These are phyloP conservation scores for Coccyzus lansbergi DNA, from an alignment of 2,797 vertebrate genomes.

Conservation along the genomic window DNA sequence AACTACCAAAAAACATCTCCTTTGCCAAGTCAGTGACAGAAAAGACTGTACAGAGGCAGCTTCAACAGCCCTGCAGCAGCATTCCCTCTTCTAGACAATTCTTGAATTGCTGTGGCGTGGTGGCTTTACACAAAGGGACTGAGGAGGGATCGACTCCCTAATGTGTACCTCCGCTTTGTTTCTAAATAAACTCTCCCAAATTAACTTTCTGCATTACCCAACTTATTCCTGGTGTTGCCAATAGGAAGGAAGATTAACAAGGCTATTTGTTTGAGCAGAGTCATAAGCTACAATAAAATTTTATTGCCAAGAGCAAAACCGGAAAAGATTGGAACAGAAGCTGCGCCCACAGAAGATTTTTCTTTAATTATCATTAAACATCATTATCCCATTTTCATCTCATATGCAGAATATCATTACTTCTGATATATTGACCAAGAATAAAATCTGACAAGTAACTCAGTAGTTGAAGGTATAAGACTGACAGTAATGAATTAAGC, in stretches of 20 bases:
- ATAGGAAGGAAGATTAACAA: background rate
- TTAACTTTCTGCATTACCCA: background rate
- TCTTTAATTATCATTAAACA: conserved; percentile 26
- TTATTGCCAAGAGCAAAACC: conserved; percentile 24
- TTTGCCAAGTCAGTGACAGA: background rate
- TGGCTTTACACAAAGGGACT: background rate
- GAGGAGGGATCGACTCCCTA: background rate
- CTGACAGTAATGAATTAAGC: conserved; percentile 4
- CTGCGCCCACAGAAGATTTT: conserved; percentile 18
- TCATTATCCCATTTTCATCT: conserved; percentile 40
- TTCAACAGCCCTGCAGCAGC: background rate
- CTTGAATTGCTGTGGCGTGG: background rate
- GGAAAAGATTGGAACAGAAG: conserved; percentile 51
- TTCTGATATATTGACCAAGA: conserved; percentile 52
- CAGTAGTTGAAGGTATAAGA: conserved; percentile 20
- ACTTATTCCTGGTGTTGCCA: background rate
- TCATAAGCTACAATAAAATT: conserved; percentile 7
- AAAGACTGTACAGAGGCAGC: background rate
- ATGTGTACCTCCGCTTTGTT: background rate
- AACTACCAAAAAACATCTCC: background rate
- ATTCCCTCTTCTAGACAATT: background rate
- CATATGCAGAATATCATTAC: conserved; percentile 13
- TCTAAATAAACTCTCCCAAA: conserved; percentile 7
- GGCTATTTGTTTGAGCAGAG: conserved; percentile 17
- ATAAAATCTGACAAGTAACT: conserved; percentile 42